Evolutionary conservation across 2,888 invertebrate genomes (phyloP), one percentile per base, ranked within the genome.

Genomic region (Gibbula magus): DNA sequence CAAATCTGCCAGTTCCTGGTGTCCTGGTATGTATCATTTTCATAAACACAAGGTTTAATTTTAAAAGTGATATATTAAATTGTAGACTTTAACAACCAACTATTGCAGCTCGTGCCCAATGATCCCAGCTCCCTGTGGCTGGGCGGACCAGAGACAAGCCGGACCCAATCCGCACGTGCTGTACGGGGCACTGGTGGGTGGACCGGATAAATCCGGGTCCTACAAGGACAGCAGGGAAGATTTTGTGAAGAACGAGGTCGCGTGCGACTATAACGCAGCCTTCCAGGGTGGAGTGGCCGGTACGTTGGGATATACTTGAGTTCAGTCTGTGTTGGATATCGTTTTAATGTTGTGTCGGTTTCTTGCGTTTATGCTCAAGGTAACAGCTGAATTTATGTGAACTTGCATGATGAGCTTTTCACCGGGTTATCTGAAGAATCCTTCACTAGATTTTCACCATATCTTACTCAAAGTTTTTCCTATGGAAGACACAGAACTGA

Each of bases 231-330:
- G 83, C 78, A 83, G 91, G 16, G 82, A 67, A 2, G 88, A 91
- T 75, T 90, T 88, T 80, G 84, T 87, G 51, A 85, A 83, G 70
- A 91, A 90, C 77, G 91, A 90, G 76, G 90, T 91, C 39, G 89
- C 91, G 0, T 88, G 87, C 75, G 89, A 90, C 81, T 91, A 90
- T 80, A 91, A 91, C 77, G 87, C 90, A 45, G 91, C 88, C 16
- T 91, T 89, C 84, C 90, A 90, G 82, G 85, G 86, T 0, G 89
- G 88, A 29, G 82, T 90, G 7, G 90, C 91, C 73, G 91, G 91
- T 90, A 82, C 20, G 66, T 76, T 45, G 4, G n/a, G n/a, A 35
- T 35, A 5, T 35, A 3, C 3, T 35, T 35, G 35, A 35, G 35
- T 5, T 8, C 3, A 35, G 35, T 35, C 35, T 35, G 3, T 35